These are phyloP conservation scores for Caenorhabditis sp. DNA, from an alignment of 2,888 invertebrate species.

Conservation along the genomic window DNA sequence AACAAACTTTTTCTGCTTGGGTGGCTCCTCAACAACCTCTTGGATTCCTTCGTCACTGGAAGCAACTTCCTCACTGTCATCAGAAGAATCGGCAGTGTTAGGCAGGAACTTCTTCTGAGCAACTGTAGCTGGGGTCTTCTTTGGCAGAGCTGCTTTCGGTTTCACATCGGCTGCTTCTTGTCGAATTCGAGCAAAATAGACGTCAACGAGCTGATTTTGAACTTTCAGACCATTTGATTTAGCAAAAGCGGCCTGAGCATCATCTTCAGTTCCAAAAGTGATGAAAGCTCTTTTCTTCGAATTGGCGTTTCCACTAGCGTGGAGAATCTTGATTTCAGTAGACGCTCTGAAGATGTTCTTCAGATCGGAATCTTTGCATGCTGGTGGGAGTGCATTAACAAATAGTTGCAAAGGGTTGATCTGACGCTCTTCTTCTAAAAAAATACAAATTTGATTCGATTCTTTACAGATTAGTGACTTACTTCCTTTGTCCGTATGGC, in stretches of 20 bases:
- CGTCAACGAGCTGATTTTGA: conserved; percentile 62
- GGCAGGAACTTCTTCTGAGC: conserved; percentile 39
- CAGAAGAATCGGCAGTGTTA: conserved; percentile 43
- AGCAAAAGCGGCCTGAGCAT: conserved; percentile 74
- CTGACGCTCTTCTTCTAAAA: conserved; percentile 49
- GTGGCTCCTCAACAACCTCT: conserved; percentile 69
- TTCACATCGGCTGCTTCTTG: conserved; percentile 29
- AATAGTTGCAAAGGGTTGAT: conserved; percentile 71
- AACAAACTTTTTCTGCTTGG: conserved; percentile 61
- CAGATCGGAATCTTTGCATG: conserved; percentile 50
- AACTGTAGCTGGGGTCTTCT: conserved; percentile 22
- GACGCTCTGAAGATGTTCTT: conserved; percentile 65
- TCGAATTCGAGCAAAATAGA: conserved; percentile 61
- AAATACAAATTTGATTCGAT: neutral
- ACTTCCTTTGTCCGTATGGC: conserved; percentile 42
- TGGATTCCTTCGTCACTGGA: conserved; percentile 74
- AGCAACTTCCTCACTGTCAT: conserved; percentile 68
- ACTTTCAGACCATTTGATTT: conserved; percentile 73
- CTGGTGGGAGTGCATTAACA: conserved; percentile 61
- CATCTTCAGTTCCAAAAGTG: conserved; percentile 71
- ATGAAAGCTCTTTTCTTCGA: conserved; percentile 67
- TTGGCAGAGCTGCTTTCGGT: conserved; percentile 27
- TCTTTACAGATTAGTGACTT: conserved; percentile 1
- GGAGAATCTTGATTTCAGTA: conserved; percentile 60
- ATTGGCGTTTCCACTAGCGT: conserved; percentile 27